Evolutionary conservation across 2,797 vertebrate genomes (phyloP).

Genomic region (Ispidina picta): DNA sequence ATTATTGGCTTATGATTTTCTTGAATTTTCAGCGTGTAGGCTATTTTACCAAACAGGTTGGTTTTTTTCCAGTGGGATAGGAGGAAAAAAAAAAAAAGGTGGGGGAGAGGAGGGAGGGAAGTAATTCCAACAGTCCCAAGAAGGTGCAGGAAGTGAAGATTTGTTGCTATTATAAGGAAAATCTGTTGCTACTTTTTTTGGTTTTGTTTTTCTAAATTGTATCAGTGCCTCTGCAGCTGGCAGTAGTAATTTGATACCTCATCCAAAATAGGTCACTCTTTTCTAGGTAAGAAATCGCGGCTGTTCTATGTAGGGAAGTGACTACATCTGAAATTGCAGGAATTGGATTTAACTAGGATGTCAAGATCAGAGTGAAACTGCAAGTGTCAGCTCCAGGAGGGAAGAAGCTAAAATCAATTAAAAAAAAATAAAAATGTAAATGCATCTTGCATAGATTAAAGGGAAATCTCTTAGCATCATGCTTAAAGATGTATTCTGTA

Average conservation of each 20-base stretch:
- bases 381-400: fast-evolving
- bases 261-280: background rate
- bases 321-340: background rate
- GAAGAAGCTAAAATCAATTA: background rate
- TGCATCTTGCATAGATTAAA: background rate
- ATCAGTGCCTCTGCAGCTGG: background rate
- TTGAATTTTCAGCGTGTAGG: background rate
- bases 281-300: background rate
- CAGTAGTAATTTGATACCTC: conserved; percentile 3
- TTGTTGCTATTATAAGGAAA: background rate
- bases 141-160: background rate
- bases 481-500: background rate
- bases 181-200: background rate
- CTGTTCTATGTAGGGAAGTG: background rate
- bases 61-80: background rate
- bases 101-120: fast-evolving
- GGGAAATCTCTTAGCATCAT: background rate
- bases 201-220: background rate
- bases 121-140: background rate
- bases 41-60: background rate
- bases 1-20: background rate
- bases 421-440: background rate
- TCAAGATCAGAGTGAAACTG: background rate
- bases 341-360: background rate
- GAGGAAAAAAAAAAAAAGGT: background rate